phyloP scores from a whole-genome alignment of 2,888 invertebrate genomes.

The Acleris sparsana region DNA sequence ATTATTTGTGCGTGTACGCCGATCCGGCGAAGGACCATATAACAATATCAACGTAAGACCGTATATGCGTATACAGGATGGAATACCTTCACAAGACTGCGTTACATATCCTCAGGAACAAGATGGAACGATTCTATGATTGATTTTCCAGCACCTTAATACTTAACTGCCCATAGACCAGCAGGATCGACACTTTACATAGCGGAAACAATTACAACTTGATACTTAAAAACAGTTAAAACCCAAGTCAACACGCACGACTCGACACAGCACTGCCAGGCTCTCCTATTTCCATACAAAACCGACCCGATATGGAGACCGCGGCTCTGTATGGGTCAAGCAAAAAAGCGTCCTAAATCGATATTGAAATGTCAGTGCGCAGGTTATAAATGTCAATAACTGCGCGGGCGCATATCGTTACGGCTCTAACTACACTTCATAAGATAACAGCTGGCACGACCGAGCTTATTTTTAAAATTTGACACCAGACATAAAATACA shows the following conservation, averaged over 20 bases:
- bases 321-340: neutral
- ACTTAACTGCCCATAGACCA: no score
- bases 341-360: slow-evolving; percentile 25
- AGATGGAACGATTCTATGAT: no score
- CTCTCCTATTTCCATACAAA: no score
- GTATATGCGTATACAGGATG: no score
- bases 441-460: slow-evolving; percentile 19
- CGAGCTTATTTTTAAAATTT: neutral
- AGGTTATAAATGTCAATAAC: slow-evolving; percentile 28
- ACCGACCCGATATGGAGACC: no score
- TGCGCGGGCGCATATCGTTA: slow-evolving; percentile 14
- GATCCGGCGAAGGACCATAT: slow-evolving; percentile 10
- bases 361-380: slow-evolving; percentile 29
- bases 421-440: slow-evolving; percentile 8
- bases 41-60: no score
- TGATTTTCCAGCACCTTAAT: no score
- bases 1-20: slow-evolving; percentile 14
- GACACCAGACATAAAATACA: neutral
- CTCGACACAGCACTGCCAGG: no score
- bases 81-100: no score
- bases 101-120: no score
- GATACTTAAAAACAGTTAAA: neutral
- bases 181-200: no score
- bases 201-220: slow-evolving; percentile 1
- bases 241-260: neutral